Base-by-base conservation (phyloP, 2,113 vertebrate species). In the Taurulus bubalis region DNA sequence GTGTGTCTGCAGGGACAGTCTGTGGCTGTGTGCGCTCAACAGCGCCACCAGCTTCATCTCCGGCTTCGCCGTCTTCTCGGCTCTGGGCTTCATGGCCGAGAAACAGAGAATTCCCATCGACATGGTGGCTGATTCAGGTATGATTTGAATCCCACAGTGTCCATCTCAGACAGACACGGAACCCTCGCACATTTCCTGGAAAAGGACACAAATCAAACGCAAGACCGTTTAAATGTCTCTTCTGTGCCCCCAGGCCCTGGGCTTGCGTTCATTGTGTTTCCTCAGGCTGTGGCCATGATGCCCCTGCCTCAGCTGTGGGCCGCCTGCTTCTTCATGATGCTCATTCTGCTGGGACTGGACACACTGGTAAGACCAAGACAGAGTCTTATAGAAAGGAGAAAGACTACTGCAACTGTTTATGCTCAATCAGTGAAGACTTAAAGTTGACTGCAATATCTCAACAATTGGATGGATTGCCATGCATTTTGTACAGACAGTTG, bases 51-150 rank as follows among this genome's bases (percentile, higher is more conserved):
- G 87, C 38, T 81, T 86, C 6, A 56, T 81, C 12, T 79, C 91
- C 2, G 89, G 81, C 9, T 86, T 89, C 3, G 75, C 70, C 0
- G 78, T 89, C 67, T 89, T 89, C 74, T 75, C 87, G 20, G 40
- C 75, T 65, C 63, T 93, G 53, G 91, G 92, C 28, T 93, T 90
- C 87, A 93, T 93, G 89, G 81, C 91, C 7, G n/a, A 88, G 10
- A 63, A 84, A 55, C 88, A 92, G 55, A 85, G 80, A 34, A 45
- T 91, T 32, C 40, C 85, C 55, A 88, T 93, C 34, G 36, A 81
- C 20, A 77, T 59, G 22, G 90, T 93, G 58, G 89, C 79, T 2
- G 80, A 84, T 3, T 93, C 92, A 80, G 92, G 92, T 93, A 82
- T 3, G 15, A 62, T 62, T 18, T 38, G 4, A 28, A 34, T 22